Evolutionary conservation across 2,797 vertebrate genomes (phyloP), one percentile per base, ranked within the genome.

Genomic region (Antrozous pallidus): DNA sequence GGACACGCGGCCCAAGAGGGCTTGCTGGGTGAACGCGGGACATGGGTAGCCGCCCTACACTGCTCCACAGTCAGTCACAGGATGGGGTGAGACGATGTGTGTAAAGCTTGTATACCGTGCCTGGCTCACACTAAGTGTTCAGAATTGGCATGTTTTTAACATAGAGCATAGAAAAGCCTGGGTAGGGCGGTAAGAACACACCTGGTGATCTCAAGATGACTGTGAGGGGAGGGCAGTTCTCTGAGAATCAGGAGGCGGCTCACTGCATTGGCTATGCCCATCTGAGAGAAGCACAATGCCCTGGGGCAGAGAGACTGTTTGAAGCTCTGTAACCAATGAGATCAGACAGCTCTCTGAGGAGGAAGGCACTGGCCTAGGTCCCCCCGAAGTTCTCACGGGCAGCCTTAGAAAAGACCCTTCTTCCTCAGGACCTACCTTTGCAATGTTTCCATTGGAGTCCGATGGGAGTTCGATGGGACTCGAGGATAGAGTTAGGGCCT

Each of bases 401-500:
- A 80, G 75, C 86, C 80, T 93, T 93, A 54, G 86, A 80, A 90
- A 94, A 89, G 31, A 3, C 42, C 81, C 87, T 63, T 86, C 61
- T 85, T 94, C 90, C 91, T 94, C 91, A 88, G 91, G 95, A 90
- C 84, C 94, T 81, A 65, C 93, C 93, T 94, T 92, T 94, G 87
- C 96, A 95, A 94, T 84, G 87, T 91, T 97, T 90, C 90, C 87
- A 67, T 77, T 61, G 61, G 87, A 95, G 77, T 88, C 93, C 93
- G 90, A 47, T 65, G 78, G 96, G 88, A 96, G 51, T 93, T 96
- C 92, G 94, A 95, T 47, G 74, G 89, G 89, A 83, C 54, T 85
- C 65, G 71, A 86, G 94, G 75, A 93, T 88, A 95, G 95, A 95
- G 95, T 90, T 95, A 63, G 75, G 90, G 84, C 93, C 94, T 96